Evolutionary conservation across 2,113 vertebrate genomes (phyloP).

Genomic region (Fulica atra): DNA sequence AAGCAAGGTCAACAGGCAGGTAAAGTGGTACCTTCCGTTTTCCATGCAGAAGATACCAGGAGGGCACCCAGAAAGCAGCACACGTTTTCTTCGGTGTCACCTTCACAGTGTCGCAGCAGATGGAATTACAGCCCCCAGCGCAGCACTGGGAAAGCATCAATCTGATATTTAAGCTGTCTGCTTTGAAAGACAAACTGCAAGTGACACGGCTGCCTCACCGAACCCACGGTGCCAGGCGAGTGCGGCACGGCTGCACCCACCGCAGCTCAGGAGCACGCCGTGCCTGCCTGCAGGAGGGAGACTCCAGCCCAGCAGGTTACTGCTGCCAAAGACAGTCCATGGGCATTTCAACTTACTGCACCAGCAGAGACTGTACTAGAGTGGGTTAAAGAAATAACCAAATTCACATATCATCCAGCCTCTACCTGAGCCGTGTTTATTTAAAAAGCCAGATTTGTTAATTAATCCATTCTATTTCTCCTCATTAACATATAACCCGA

Average conservation of each 20-base stretch:
- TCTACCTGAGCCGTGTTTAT: neutral
- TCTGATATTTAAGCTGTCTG: conserved; percentile 41
- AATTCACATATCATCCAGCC: neutral
- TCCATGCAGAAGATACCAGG: neutral
- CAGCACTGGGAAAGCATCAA: neutral
- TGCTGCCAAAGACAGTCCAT: neutral
- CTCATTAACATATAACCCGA: neutral
- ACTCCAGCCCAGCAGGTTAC: neutral
- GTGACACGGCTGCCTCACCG: neutral
- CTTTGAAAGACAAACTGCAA: conserved; percentile 17
- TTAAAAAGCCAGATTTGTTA: neutral
- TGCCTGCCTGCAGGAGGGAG: neutral
- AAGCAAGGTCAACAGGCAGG: neutral
- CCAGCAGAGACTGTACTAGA: neutral
- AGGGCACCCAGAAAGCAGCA: neutral
- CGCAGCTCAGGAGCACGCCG: neutral
- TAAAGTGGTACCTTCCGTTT: neutral
- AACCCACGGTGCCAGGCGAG: neutral
- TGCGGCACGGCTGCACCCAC: neutral
- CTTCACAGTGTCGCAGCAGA: neutral
- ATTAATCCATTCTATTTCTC: neutral
- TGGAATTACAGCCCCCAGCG: conserved; percentile 32
- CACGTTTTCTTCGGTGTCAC: conserved; percentile 31
- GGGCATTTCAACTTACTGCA: neutral
- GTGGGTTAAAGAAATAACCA: fast-evolving